These are phyloP conservation scores for Micrasema minimum DNA, from an alignment of 1,140 invertebrate species.

Conservation along the genomic window DNA sequence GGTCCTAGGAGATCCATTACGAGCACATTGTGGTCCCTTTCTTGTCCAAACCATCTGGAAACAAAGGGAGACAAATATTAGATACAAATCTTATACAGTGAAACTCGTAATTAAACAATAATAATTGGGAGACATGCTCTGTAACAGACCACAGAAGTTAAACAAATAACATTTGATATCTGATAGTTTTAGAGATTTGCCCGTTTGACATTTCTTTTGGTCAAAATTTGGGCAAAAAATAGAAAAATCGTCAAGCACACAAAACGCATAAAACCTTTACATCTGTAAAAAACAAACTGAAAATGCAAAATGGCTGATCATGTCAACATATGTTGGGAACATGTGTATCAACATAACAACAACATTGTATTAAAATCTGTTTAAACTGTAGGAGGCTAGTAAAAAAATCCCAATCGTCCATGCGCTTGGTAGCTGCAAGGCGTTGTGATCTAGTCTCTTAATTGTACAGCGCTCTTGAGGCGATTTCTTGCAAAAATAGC, in stretches of 20 bases:
- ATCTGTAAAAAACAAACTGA: background rate
- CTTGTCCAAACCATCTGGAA: conserved; percentile 88
- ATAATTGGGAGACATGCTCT: background rate
- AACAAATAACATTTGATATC: background rate
- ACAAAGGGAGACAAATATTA: conserved; percentile 51
- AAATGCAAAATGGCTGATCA: background rate
- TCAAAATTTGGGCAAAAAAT: too few species aligned
- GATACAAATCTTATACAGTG: background rate
- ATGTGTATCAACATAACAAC: background rate
- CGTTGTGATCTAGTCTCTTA: too few species aligned
- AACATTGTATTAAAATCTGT: too few species aligned
- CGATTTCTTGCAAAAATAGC: too few species aligned
- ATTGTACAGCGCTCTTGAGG: too few species aligned
- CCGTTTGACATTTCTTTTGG: too few species aligned
- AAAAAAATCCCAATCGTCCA: too few species aligned
- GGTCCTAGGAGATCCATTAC: conserved; percentile 97
- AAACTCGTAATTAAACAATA: background rate
- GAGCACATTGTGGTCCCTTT: conserved; percentile 94
- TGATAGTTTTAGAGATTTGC: too few species aligned
- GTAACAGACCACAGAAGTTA: background rate
- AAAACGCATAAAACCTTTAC: background rate
- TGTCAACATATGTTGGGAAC: background rate
- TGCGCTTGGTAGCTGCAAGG: too few species aligned
- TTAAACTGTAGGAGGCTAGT: too few species aligned
- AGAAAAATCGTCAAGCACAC: background rate